phyloP scores from a whole-genome alignment of 2,888 invertebrate species.

The Odontocerum albicorne region DNA sequence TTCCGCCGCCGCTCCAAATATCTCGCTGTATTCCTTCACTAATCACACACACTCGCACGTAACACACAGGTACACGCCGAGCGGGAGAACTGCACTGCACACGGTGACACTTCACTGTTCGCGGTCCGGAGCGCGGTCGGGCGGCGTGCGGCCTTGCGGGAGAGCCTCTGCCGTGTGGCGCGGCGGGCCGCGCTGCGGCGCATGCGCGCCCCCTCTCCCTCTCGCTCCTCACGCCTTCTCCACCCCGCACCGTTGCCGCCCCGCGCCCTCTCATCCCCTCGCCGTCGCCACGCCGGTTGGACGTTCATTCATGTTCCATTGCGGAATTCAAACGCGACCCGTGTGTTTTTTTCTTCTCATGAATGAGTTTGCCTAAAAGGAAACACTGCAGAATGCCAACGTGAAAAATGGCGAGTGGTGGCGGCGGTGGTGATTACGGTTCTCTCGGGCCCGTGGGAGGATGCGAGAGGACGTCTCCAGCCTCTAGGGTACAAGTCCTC shows the following conservation, averaged over 20 bases:
- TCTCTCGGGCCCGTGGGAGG: no score
- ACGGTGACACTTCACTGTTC: neutral
- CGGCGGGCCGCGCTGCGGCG: conserved; percentile 44
- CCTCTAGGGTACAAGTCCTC: conserved; percentile 27
- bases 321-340: conserved; percentile 26
- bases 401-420: no score
- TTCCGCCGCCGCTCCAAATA: conserved; percentile 15
- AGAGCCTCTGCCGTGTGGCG: conserved; percentile 50
- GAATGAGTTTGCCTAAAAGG: conserved; percentile 24
- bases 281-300: no score
- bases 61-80: conserved; percentile 2
- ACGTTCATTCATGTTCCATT: conserved; percentile 31
- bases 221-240: conserved; percentile 28
- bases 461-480: conserved; percentile 4
- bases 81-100: neutral
- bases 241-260: conserved; percentile 13
- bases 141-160: conserved; percentile 39
- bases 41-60: conserved; percentile 6
- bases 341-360: conserved; percentile 21
- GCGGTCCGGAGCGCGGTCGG: conserved; percentile 4
- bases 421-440: no score
- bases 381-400: conserved; percentile 1
- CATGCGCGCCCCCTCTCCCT: conserved; percentile 37
- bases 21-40: conserved; percentile 11
- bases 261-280: conserved; percentile 11